Conservation (phyloP, 2,797 vertebrate species). For the Falco naumanni region DNA sequence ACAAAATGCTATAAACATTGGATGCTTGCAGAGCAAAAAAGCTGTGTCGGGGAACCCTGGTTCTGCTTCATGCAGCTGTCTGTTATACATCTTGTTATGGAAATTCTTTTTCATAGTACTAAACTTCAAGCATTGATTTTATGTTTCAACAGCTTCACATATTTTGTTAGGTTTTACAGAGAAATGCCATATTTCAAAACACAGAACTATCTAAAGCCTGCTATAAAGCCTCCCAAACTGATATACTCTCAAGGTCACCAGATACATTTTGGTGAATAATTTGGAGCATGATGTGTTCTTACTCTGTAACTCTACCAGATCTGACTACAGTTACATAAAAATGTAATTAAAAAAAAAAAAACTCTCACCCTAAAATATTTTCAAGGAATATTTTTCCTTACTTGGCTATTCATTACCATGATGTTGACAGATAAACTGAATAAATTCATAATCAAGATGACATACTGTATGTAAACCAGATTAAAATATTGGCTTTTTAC, state of each 20-base stretch:
- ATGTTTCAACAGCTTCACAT: slow-evolving; percentile 58
- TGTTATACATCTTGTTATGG: slow-evolving; percentile 67
- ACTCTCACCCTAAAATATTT: slow-evolving; percentile 66
- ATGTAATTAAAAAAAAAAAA: slow-evolving; percentile 58
- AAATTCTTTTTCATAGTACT: slow-evolving; percentile 71
- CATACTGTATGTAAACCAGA: slow-evolving; percentile 47
- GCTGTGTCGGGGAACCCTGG: neutral
- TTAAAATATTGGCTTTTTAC: slow-evolving; percentile 68
- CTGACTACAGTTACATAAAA: slow-evolving; percentile 69
- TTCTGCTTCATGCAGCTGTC: slow-evolving; percentile 24
- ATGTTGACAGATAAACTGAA: slow-evolving; percentile 68
- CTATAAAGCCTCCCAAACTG: slow-evolving; percentile 65
- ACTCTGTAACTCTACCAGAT: slow-evolving; percentile 49
- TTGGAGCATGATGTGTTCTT: slow-evolving; percentile 56
- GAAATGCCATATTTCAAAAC: slow-evolving; percentile 72
- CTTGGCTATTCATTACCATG: slow-evolving; percentile 57
- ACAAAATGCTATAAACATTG: slow-evolving; percentile 20
- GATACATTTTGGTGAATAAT: slow-evolving; percentile 52
- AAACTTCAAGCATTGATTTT: slow-evolving; percentile 71
- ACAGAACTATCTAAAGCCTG: slow-evolving; percentile 58
- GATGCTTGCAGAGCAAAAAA: neutral
- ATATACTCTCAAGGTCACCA: slow-evolving; percentile 77
- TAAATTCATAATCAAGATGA: slow-evolving; percentile 68
- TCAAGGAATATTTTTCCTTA: slow-evolving; percentile 45
- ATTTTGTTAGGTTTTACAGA: slow-evolving; percentile 69